These are phyloP conservation scores for Augiades crinisus DNA, from an alignment of 2,888 invertebrate genomes.

Conservation along the genomic window DNA sequence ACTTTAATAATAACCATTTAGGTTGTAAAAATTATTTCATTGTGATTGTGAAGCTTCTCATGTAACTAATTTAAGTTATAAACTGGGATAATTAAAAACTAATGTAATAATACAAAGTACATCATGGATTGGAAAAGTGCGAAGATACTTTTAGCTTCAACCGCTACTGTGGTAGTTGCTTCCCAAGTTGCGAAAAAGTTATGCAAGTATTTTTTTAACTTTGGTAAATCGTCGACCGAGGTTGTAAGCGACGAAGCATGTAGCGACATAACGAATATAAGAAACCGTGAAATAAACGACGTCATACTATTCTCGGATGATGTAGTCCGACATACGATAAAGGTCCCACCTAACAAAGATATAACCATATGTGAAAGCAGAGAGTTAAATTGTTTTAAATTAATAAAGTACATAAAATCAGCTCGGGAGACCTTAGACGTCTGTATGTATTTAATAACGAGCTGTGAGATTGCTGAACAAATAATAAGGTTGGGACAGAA, in stretches of 20 bases:
- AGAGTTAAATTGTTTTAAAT: constrained; percentile 69
- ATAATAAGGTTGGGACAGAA: constrained; percentile 71
- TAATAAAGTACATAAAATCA: constrained; percentile 72
- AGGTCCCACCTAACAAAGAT: constrained; percentile 60
- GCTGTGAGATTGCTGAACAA: constrained; percentile 70
- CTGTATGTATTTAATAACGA: constrained; percentile 76
- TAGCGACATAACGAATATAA: constrained; percentile 53
- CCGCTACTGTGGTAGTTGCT: constrained; percentile 64
- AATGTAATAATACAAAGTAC: constrained; percentile 27
- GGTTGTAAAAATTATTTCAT: too few relatives aligned
- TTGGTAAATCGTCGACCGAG: constrained; percentile 42
- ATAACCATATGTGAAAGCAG: constrained; percentile 67
- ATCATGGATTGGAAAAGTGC: constrained; percentile 73
- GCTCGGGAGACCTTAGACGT: constrained; percentile 74
- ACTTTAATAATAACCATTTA: too few relatives aligned
- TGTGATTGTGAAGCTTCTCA: constrained; percentile 57
- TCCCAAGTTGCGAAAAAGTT: constrained; percentile 66
- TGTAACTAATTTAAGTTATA: constrained; percentile 32
- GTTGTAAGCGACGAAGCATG: constrained; percentile 47
- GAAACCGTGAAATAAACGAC: constrained; percentile 71
- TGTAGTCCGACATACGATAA: constrained; percentile 58
- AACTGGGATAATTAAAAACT: constrained; percentile 36
- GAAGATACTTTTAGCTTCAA: constrained; percentile 64
- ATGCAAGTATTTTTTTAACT: constrained; percentile 57
- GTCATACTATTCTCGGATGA: constrained; percentile 75